These are phyloP conservation scores for Falco berigora DNA, from an alignment of 2,797 vertebrate species.

Conservation along the genomic window DNA sequence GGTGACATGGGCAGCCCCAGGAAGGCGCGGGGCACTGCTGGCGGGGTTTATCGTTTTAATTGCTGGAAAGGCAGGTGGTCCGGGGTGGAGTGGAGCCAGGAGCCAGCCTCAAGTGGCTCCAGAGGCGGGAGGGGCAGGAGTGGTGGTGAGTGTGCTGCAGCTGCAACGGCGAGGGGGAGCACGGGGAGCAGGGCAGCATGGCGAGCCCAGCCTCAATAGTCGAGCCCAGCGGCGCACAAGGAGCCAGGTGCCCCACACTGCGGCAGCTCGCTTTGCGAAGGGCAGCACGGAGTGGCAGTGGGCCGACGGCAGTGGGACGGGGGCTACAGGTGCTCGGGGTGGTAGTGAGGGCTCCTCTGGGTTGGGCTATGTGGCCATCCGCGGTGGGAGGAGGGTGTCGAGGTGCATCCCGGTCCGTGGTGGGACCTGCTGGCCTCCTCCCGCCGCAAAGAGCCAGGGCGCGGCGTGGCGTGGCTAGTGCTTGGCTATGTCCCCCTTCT, in stretches of 20 bases:
- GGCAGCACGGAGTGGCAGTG: neutral
- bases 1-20: neutral
- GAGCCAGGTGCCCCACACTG: neutral
- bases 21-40: constrained; percentile 41
- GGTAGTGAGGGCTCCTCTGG: neutral
- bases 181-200: accelerated
- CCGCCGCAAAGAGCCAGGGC: neutral
- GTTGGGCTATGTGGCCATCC: neutral
- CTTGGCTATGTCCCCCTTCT: constrained; percentile 95
- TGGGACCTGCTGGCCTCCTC: constrained; percentile 5
- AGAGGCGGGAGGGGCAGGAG: neutral
- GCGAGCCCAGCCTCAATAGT: neutral
- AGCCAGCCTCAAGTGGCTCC: neutral
- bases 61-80: neutral
- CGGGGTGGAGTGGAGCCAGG: neutral
- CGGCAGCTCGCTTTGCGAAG: neutral
- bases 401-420: neutral
- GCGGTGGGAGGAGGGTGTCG: neutral
- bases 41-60: constrained; percentile 50
- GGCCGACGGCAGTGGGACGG: neutral
- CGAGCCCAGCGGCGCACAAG: neutral
- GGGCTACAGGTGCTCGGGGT: neutral
- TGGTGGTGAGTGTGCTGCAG: neutral
- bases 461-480: constrained; percentile 67
- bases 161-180: neutral